These are phyloP conservation scores for Aporrectodea caliginosa DNA, from an alignment of 1,140 invertebrate species.

Conservation along the genomic window DNA sequence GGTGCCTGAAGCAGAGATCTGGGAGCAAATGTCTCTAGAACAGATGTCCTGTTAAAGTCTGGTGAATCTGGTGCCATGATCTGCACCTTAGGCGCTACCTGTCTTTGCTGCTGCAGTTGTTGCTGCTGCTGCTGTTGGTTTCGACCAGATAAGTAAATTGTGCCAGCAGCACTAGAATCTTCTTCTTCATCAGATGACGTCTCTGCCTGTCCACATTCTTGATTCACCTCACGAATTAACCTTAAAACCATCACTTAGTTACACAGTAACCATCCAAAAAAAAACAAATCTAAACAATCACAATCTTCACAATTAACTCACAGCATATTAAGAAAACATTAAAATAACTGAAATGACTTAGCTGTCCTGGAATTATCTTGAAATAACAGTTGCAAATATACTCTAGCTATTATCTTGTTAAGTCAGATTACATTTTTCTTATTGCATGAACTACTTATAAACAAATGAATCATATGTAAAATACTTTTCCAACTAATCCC, in stretches of 20 bases:
- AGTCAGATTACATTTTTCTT: no score
- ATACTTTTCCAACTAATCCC: no score
- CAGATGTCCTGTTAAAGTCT: slow-evolving; percentile 44
- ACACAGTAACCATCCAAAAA: no score
- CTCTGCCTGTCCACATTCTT: slow-evolving; percentile 63
- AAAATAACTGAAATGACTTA: neutral
- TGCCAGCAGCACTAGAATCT: slow-evolving; percentile 56
- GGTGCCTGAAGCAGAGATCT: no score
- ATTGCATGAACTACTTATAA: no score
- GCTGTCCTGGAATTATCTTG: no score
- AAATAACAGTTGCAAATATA: no score
- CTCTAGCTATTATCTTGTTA: no score
- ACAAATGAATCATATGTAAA: no score
- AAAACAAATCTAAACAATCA: no score
- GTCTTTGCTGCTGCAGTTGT: neutral
- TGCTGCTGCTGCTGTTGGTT: neutral
- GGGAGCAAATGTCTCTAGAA: slow-evolving; percentile 46
- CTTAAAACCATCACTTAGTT: slow-evolving; percentile 36
- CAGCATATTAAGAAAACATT: no score
- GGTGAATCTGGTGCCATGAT: slow-evolving; percentile 34
- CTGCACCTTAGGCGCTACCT: neutral
- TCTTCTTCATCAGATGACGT: slow-evolving; percentile 69
- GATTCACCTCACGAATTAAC: slow-evolving; percentile 56
- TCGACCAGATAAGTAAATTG: slow-evolving; percentile 8
- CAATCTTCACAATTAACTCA: no score